Evolutionary conservation across 1,140 invertebrate species (phyloP), one percentile per base, ranked within the genome.

Genomic region (Drosophila erecta): DNA sequence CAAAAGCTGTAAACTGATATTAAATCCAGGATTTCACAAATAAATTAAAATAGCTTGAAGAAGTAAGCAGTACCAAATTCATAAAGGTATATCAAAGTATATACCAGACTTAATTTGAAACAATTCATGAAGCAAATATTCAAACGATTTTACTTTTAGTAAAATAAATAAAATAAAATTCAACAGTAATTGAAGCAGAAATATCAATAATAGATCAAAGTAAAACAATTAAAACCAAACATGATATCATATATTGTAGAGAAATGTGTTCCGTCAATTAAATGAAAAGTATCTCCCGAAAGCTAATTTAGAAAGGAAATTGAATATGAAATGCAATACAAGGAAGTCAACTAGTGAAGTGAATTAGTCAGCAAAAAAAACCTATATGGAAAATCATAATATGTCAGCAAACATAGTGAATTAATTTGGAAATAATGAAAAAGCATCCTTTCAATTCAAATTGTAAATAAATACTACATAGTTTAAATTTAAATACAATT

Each of bases 1-100:
- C 27, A 46, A 64, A 60, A 43, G 56, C 30, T 64, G 41, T 44
- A 64, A 64, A 24, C 35, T 20, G 50, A 22, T 8, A 37, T 53
- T 51, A 35, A 37, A 37, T 2, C 15, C 10, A 14, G 11, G 30
- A 15, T 3, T 51, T 30, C 11, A 30, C 47, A 24, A 27, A 5
- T 49, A 49, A 49, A 27, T 27, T 11, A 14, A 24, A 49, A 27
- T 49, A 4, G 22, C 8, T 44, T 44, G 8, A 44, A 17, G 22
- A 44, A 44, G 20, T 11, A 11, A 11, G 37, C 37, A 38, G 37
- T 4, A 38, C 4, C 11, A 14, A 38, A 14, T 12, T 0, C 4
- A 22, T 20, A 11, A 46, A 46, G 4, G 12, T 3, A 24, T 2
- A 24, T n/a, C 24, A n/a, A 8, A 27, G 2, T 11, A 4, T 35